Base-by-base conservation (phyloP, 2,888 invertebrate genomes). In the Osmoderma eremita region DNA sequence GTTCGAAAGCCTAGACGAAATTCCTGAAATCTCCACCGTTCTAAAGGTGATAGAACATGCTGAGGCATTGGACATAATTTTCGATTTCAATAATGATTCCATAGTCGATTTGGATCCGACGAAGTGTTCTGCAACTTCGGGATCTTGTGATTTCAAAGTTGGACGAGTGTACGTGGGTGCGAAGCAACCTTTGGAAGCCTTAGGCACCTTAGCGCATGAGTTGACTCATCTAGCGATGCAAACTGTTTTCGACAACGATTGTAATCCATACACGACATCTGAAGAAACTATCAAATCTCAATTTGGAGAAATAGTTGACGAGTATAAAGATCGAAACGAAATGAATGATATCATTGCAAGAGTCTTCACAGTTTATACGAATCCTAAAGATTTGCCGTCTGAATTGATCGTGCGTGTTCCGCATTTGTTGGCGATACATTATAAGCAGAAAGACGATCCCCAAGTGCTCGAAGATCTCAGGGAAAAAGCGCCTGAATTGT, bases 151-250 rank as follows among this genome's bases (percentile, higher is more conserved):
- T 8, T 50, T 24, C 50, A 50, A 50, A 50, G 8, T 24, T 18
- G 30, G 50, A 4, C 12, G 50, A 1, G 6, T 50, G 5, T 50
- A 50, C 24, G 12, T 50, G n/a, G 50, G 50, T 0, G 50, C 50
- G 8, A 50, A 50, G 24, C 20, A 10, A 12, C 18, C 6, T 0
- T 22, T 24, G 6, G 3, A 24, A 2, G 50, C 13, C 24, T 12
- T 50, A 50, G 50, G 50, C 12, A 50, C 50, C 4, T 3, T 50
- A 24, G 50, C 50, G n/a, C 50, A 50, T n/a, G 50, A 50, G 24
- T 20, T 50, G 3, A 24, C 22, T 1, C 50, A 50, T 24, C 13
- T 50, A 24, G 50, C 50, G 4, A 24, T 50, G 24, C 50, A 50
- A 50, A 50, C 24, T 12, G 22, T 50, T 1, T 50, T 24, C 6